These are phyloP conservation scores for Paraplagusia blochii DNA, from an alignment of 2,113 vertebrate genomes.

Conservation along the genomic window DNA sequence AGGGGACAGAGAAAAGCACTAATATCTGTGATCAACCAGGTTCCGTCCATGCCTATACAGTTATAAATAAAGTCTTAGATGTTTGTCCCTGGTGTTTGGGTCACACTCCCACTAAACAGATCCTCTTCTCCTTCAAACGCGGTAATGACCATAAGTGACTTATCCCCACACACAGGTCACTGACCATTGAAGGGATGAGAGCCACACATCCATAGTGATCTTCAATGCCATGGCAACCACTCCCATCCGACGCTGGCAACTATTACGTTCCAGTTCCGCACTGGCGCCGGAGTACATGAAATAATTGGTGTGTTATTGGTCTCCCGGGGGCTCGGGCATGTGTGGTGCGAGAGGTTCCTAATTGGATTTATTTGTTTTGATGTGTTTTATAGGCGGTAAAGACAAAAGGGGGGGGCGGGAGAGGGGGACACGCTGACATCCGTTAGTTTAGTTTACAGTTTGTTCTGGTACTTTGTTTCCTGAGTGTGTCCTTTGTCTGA, in stretches of 20 bases:
- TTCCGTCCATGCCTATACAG: too few relatives aligned
- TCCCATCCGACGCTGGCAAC: conserved; percentile 63
- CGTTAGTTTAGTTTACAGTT: conserved; percentile 43
- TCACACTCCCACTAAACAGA: conserved; percentile 30
- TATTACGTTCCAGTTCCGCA: conserved; percentile 62
- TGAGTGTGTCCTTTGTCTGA: not conserved
- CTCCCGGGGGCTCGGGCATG: conserved; percentile 64
- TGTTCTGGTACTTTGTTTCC: conserved; percentile 3
- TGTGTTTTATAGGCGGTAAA: conserved; percentile 62
- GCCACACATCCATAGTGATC: conserved; percentile 52
- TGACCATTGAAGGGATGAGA: conserved; percentile 49
- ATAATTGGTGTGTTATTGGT: conserved; percentile 75
- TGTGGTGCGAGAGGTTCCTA: conserved; percentile 61
- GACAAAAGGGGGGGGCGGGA: conserved; percentile 26
- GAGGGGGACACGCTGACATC: conserved; percentile 20
- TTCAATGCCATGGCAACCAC: conserved; percentile 63
- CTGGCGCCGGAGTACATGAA: conserved; percentile 61
- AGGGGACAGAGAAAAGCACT: too few relatives aligned
- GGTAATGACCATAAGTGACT: conserved; percentile 67
- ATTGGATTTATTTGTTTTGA: conserved; percentile 73
- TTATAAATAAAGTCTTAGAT: not conserved
- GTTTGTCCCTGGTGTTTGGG: conserved; percentile 1
- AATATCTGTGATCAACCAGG: too few relatives aligned
- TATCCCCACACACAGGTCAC: conserved; percentile 55
- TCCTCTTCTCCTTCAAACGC: conserved; percentile 29